phyloP scores from a whole-genome alignment of 2,888 invertebrate species.

The Caenorhabditis sp. region DNA sequence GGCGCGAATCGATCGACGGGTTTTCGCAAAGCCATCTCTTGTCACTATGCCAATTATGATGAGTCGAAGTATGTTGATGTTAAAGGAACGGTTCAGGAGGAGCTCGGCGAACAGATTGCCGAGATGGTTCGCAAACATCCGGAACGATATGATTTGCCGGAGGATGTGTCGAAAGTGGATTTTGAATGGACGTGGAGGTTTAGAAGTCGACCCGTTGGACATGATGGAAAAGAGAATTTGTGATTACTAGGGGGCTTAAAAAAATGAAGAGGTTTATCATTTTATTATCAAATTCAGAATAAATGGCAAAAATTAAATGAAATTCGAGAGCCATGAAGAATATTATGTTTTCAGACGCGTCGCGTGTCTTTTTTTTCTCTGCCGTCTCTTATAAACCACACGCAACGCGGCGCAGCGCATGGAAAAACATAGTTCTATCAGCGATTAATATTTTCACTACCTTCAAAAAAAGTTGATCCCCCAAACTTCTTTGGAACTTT shows the following conservation, averaged over 20 bases:
- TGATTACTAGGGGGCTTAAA: neutral
- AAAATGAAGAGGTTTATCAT: neutral
- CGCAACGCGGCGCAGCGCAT: too few species aligned
- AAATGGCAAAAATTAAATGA: too few species aligned
- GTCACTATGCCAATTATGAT: constrained; percentile 80
- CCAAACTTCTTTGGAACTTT: too few species aligned
- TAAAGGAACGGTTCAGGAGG: constrained; percentile 74
- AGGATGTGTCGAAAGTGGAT: neutral
- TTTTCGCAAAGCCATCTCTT: constrained; percentile 83
- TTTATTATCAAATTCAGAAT: too few species aligned
- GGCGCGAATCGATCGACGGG: constrained; percentile 81
- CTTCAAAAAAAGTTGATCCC: too few species aligned
- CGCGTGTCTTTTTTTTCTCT: too few species aligned
- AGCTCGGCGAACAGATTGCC: constrained; percentile 52
- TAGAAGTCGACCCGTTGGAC: neutral
- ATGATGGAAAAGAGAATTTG: neutral
- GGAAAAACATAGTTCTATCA: too few species aligned
- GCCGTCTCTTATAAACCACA: too few species aligned
- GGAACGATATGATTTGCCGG: constrained; percentile 25
- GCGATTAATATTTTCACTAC: too few species aligned
- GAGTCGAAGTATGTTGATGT: constrained; percentile 79
- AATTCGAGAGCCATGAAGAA: too few species aligned
- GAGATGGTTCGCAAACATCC: constrained; percentile 55
- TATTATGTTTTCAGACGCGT: too few species aligned
- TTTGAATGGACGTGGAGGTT: neutral